Evolutionary conservation across 2,888 invertebrate species (phyloP).

Genomic region (Ophraella communa): DNA sequence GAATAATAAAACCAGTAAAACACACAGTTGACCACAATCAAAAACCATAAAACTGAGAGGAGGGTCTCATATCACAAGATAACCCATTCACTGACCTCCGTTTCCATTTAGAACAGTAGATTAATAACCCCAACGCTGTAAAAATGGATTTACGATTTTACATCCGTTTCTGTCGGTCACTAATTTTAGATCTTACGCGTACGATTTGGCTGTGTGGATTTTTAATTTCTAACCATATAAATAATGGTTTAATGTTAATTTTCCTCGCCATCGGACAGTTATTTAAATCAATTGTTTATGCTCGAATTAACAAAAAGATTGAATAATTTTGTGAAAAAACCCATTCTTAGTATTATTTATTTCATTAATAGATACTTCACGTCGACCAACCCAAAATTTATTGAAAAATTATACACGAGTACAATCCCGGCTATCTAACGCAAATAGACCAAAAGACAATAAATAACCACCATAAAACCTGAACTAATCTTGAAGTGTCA

Average conservation of each 20-base stretch:
- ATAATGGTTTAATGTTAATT: too few relatives aligned
- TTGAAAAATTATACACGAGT: constrained; percentile 25
- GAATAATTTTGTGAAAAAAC: constrained; percentile 25
- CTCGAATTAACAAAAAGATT: constrained; percentile 21
- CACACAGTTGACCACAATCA: background rate
- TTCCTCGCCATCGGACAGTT: too few relatives aligned
- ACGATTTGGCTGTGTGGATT: too few relatives aligned
- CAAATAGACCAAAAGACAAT: constrained; percentile 31
- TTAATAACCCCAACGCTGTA: too few relatives aligned
- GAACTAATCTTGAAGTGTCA: constrained; percentile 36
- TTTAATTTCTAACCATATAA: too few relatives aligned
- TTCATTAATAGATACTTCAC: constrained; percentile 33
- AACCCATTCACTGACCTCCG: too few relatives aligned
- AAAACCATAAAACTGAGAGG: too few relatives aligned
- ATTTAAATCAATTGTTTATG: constrained; percentile 16
- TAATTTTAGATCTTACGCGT: too few relatives aligned
- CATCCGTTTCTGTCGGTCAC: too few relatives aligned
- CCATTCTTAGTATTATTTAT: constrained; percentile 28
- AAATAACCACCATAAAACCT: constrained; percentile 33
- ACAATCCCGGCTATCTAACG: constrained; percentile 23
- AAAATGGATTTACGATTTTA: too few relatives aligned
- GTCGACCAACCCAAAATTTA: constrained; percentile 29
- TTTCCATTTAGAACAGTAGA: too few relatives aligned
- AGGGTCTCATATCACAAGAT: too few relatives aligned
- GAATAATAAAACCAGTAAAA: background rate